A percentile compares a stretch with the other conserved stretches of the same genome.
phyloP scores from a whole-genome alignment of 53 echinoderm and acorn worm species.

The Actinopyga echinites region DNA sequence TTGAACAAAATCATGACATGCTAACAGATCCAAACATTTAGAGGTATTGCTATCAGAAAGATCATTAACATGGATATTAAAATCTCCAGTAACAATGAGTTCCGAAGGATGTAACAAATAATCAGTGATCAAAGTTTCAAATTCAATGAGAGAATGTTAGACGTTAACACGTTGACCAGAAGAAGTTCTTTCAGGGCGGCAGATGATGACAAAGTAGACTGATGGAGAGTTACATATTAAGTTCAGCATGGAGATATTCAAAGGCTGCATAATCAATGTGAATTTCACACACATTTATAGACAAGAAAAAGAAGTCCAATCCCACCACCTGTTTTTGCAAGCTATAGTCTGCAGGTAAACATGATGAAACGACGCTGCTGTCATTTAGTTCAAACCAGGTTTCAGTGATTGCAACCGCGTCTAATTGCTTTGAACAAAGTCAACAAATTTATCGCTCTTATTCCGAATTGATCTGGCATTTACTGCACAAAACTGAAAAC shows the following conservation, averaged over 20 bases:
- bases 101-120: too few relatives aligned
- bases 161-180: background rate
- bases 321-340: conserved; percentile 4
- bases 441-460: conserved; percentile 17
- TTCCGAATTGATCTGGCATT: conserved; percentile 2
- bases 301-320: conserved; percentile 13
- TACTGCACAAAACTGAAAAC: background rate
- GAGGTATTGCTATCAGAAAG: too few relatives aligned
- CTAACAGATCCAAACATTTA: too few relatives aligned
- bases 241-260: conserved; percentile 21
- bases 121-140: background rate
- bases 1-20: too few relatives aligned
- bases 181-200: background rate
- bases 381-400: conserved; percentile 30
- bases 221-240: conserved; percentile 1
- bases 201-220: conserved; percentile 7
- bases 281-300: background rate
- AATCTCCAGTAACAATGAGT: too few relatives aligned
- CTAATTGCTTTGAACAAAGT: background rate
- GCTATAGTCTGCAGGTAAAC: background rate
- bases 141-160: background rate
- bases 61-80: too few relatives aligned
- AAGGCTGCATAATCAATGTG: background rate
- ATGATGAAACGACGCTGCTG: background rate
- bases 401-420: conserved; percentile 12